These are phyloP conservation scores for Cantharis rustica DNA, from an alignment of 2,888 invertebrate genomes.

Conservation along the genomic window DNA sequence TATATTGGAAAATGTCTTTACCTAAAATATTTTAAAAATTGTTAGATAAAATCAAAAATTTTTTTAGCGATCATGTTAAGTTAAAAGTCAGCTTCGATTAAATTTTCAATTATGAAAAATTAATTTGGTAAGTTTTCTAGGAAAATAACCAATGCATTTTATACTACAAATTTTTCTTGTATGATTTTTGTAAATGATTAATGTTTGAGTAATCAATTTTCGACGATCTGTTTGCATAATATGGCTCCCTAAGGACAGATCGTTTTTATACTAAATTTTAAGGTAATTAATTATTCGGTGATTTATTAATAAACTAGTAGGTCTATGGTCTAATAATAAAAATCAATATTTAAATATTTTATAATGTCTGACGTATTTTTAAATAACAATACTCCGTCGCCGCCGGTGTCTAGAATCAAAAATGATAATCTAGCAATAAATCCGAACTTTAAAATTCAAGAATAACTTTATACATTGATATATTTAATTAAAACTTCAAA, in stretches of 20 bases:
- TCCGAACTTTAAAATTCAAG: not conserved
- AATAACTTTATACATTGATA: not conserved
- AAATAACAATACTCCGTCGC: not conserved
- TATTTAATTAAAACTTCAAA: not conserved
- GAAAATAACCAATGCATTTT: not conserved
- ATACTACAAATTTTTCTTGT: not conserved
- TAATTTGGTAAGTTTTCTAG: not conserved
- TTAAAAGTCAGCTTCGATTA: too few species aligned
- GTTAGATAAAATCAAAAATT: not conserved
- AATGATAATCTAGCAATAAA: not conserved
- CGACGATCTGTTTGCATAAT: conserved; percentile 16
- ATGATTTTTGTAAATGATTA: conserved; percentile 15
- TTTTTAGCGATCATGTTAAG: too few species aligned
- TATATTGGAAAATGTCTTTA: not conserved
- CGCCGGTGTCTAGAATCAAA: not conserved
- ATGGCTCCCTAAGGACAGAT: conserved; percentile 7
- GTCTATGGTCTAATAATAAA: not conserved
- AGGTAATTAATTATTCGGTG: conserved; percentile 18
- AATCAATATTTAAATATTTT: not conserved
- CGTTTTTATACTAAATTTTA: conserved; percentile 5
- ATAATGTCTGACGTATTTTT: not conserved
- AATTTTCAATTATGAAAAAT: not conserved
- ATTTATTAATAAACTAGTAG: conserved; percentile 4
- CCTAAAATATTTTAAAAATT: not conserved
- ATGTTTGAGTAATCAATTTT: conserved; percentile 17